Percentiles rank a stretch among this genome's conserved stretches.
phyloP scores from a whole-genome alignment of 2,113 vertebrate species.

The Chroicocephalus ridibundus region DNA sequence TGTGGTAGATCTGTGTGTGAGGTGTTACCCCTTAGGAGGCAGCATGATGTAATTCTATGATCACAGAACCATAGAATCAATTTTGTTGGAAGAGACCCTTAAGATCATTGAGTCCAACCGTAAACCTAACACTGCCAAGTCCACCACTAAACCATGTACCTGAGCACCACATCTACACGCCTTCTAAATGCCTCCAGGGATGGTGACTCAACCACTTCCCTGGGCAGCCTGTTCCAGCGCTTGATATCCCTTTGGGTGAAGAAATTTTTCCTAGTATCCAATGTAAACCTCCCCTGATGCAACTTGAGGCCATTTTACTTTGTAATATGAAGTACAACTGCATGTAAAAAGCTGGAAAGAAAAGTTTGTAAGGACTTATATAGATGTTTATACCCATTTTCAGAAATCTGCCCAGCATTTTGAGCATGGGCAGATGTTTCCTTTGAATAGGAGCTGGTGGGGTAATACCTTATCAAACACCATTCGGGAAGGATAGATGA shows the following conservation, averaged over 20 bases:
- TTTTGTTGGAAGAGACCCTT: background rate
- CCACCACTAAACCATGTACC: background rate
- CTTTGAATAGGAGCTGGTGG: background rate
- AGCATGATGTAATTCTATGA: background rate
- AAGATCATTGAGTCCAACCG: background rate
- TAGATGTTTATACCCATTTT: background rate
- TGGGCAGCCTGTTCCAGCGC: background rate
- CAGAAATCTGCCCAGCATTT: background rate
- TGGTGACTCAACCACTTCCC: background rate
- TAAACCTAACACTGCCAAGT: background rate
- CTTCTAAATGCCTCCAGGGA: background rate
- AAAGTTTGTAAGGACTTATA: background rate
- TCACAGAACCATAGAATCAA: background rate
- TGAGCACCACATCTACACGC: background rate
- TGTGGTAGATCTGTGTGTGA: background rate
- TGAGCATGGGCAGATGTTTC: background rate
- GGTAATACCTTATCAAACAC: background rate
- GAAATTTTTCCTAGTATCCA: background rate
- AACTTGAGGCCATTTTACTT: background rate
- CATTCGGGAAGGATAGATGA: background rate
- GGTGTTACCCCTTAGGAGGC: background rate
- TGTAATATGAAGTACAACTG: background rate
- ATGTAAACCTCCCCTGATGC: background rate
- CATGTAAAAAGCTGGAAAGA: background rate
- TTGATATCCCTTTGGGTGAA: background rate